These are phyloP conservation scores for Origma solitaria DNA, from an alignment of 2,113 vertebrate species.

Conservation along the genomic window DNA sequence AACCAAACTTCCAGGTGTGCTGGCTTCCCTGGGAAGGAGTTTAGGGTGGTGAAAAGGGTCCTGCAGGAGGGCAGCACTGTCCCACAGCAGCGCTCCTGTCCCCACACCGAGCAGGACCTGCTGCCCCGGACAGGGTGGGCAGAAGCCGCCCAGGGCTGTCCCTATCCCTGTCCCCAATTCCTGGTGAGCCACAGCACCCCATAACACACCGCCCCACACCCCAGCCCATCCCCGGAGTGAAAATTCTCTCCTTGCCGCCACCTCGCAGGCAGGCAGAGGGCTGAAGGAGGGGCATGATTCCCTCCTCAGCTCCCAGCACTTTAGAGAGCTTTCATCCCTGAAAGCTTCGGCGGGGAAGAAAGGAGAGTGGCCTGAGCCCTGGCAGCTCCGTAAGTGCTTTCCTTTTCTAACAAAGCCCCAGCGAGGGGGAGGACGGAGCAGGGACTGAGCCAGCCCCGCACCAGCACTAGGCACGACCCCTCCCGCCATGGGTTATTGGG, in stretches of 20 bases:
- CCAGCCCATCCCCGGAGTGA: rapidly evolving
- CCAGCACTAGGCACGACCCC: not conserved
- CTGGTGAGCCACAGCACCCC: too few relatives aligned
- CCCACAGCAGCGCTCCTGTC: rapidly evolving
- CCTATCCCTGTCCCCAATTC: rapidly evolving
- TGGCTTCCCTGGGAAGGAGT: not conserved
- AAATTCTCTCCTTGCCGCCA: rapidly evolving
- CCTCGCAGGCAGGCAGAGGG: not conserved
- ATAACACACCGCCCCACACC: rapidly evolving
- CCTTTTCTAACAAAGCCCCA: constrained; percentile 29
- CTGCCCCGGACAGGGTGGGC: not conserved
- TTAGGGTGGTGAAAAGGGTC: not conserved
- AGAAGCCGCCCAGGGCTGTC: not conserved
- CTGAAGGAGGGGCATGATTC: not conserved
- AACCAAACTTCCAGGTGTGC: not conserved
- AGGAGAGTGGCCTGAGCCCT: not conserved
- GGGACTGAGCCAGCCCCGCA: not conserved
- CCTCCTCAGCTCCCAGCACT: constrained; percentile 20
- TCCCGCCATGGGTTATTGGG: not conserved
- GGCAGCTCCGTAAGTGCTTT: constrained; percentile 41
- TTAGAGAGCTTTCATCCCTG: constrained; percentile 55
- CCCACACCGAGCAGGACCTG: not conserved
- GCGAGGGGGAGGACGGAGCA: not conserved
- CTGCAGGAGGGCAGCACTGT: not conserved
- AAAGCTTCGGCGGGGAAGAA: constrained; percentile 35